Percentiles rank a stretch among this genome's conserved stretches.
Conservation (phyloP, 2,797 vertebrate genomes). For the Pangasius larnaudii region DNA sequence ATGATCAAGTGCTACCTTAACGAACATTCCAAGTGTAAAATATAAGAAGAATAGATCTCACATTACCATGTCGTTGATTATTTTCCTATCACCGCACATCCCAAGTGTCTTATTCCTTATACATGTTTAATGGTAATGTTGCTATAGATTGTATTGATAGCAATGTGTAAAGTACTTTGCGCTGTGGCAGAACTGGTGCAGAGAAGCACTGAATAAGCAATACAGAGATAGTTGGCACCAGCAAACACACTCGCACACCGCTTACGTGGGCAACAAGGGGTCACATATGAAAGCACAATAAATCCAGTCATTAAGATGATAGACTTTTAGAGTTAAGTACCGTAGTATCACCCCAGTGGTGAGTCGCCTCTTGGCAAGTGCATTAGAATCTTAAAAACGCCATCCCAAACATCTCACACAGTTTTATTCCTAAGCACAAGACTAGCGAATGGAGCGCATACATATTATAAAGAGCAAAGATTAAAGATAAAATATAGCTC, state of each 20-base stretch:
- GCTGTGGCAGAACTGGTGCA: background rate
- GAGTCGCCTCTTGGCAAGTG: background rate
- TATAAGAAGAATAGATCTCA: background rate
- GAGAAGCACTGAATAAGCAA: background rate
- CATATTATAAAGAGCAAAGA: background rate
- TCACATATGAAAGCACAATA: background rate
- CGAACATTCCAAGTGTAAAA: background rate
- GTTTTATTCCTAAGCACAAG: background rate
- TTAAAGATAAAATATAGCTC: background rate
- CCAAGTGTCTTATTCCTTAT: background rate
- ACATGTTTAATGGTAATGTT: background rate
- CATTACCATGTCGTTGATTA: background rate
- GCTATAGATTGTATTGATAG: background rate
- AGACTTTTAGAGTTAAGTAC: background rate
- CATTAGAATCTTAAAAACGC: background rate
- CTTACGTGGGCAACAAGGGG: background rate
- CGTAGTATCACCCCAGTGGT: background rate
- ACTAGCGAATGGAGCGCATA: background rate
- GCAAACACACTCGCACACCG: background rate
- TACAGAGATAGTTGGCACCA: background rate
- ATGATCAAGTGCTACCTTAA: background rate
- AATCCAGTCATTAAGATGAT: constrained; percentile 1
- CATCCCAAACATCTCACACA: background rate
- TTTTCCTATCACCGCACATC: background rate
- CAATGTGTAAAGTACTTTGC: background rate